These are phyloP conservation scores for Pardalotus punctatus DNA, from an alignment of 2,113 vertebrate genomes.

Conservation along the genomic window DNA sequence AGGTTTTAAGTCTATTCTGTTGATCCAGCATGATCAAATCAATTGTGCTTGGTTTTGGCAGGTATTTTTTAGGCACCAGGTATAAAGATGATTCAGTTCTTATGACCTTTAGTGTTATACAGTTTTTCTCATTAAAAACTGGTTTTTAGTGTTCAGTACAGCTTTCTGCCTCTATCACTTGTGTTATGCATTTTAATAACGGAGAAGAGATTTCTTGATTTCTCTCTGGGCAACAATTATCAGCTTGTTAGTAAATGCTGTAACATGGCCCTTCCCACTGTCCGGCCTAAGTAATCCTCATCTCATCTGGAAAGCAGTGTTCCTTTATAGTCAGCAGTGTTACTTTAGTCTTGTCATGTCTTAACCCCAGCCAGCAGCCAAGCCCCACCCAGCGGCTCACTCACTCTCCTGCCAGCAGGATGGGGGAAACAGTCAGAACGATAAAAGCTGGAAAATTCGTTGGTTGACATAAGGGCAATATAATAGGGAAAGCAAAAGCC, in stretches of 20 bases:
- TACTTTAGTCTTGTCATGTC: neutral
- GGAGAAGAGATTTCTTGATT: neutral
- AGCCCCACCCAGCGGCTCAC: accelerated
- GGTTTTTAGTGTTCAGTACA: neutral
- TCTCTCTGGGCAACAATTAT: neutral
- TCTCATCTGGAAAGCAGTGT: neutral
- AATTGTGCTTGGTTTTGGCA: neutral
- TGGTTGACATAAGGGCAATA: neutral
- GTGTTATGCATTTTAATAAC: neutral
- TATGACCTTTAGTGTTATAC: neutral
- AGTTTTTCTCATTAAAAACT: neutral
- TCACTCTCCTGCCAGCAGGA: neutral
- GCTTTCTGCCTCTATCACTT: neutral
- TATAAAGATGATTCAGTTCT: neutral
- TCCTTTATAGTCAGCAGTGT: neutral
- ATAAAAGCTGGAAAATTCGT: neutral
- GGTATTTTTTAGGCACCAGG: neutral
- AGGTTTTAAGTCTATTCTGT: neutral
- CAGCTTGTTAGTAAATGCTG: neutral
- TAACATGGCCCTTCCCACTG: neutral
- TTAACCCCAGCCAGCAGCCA: neutral
- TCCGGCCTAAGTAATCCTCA: neutral
- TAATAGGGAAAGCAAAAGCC: neutral
- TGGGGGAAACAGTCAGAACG: accelerated
- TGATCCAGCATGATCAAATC: neutral